These are phyloP conservation scores for Sycophaga agraensis DNA, from an alignment of 1,140 invertebrate genomes.

Conservation along the genomic window DNA sequence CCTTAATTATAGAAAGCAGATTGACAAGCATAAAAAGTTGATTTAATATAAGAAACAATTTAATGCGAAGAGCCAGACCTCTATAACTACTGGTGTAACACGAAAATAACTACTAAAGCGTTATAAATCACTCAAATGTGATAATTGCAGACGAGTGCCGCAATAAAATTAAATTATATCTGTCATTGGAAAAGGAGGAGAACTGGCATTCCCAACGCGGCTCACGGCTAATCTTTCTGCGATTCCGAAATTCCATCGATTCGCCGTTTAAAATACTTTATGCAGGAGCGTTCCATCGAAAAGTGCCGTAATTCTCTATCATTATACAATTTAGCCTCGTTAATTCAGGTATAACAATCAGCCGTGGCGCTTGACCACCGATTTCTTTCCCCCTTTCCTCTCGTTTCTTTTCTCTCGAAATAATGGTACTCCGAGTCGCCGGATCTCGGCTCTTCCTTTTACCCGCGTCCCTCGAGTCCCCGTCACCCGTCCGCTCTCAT, in stretches of 20 bases:
- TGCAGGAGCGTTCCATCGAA: slow-evolving; percentile 11
- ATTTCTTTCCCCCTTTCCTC: neutral
- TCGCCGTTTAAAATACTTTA: slow-evolving; percentile 12
- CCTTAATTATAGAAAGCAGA: no score
- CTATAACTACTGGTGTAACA: no score
- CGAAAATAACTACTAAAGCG: neutral
- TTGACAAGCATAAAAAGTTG: no score
- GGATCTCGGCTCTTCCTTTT: neutral
- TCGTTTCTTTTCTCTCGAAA: neutral
- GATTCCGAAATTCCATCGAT: slow-evolving; percentile 1
- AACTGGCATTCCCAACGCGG: slow-evolving; percentile 7
- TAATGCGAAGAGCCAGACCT: no score
- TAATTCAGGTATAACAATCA: slow-evolving; percentile 31
- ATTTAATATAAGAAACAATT: no score
- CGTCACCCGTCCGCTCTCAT: neutral
- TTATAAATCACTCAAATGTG: neutral
- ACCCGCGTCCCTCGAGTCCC: neutral
- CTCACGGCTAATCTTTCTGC: slow-evolving; percentile 13
- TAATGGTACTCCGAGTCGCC: slow-evolving; percentile 7
- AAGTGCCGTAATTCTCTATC: slow-evolving; percentile 25
- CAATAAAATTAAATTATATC: slow-evolving; percentile 10
- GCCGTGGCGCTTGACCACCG: neutral
- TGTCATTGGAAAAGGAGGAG: neutral
- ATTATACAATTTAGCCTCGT: slow-evolving; percentile 29
- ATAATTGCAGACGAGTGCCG: neutral